Evolutionary conservation across 2,113 vertebrate genomes (phyloP).

Genomic region (Bos indicus): DNA sequence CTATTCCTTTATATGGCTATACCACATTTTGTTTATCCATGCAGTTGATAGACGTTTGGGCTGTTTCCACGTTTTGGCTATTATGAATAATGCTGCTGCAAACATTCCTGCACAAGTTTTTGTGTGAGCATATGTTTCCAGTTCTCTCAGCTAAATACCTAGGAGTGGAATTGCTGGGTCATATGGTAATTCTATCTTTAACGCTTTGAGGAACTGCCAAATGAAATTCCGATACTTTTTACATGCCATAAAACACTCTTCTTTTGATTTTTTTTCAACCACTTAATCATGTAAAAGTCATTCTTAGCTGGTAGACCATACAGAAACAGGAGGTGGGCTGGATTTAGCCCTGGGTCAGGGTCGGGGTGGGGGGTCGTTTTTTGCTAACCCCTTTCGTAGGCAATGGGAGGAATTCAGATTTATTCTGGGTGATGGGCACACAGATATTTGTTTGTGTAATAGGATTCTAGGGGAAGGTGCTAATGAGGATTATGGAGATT

Average conservation of each 20-base stretch:
- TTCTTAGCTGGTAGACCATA: neutral
- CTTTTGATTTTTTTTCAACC: neutral
- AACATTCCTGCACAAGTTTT: neutral
- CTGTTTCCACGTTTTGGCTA: neutral
- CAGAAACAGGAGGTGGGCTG: neutral
- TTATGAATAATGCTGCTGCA: neutral
- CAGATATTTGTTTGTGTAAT: neutral
- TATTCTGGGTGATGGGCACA: neutral
- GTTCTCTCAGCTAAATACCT: neutral
- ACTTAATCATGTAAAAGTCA: neutral
- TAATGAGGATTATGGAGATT: neutral
- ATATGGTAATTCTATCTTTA: constrained; percentile 18
- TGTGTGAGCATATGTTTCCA: neutral
- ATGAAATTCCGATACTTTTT: neutral
- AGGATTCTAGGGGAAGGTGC: neutral
- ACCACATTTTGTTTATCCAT: neutral
- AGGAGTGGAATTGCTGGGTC: neutral
- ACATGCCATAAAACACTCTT: neutral
- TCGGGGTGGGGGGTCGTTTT: fast-evolving
- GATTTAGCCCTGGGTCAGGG: neutral
- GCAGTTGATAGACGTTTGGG: neutral
- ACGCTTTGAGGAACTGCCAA: neutral
- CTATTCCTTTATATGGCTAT: neutral
- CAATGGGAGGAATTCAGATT: neutral
- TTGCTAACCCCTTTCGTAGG: neutral